Base-by-base conservation (phyloP, 2,113 vertebrate species). In the Oreochromis tanganicae region DNA sequence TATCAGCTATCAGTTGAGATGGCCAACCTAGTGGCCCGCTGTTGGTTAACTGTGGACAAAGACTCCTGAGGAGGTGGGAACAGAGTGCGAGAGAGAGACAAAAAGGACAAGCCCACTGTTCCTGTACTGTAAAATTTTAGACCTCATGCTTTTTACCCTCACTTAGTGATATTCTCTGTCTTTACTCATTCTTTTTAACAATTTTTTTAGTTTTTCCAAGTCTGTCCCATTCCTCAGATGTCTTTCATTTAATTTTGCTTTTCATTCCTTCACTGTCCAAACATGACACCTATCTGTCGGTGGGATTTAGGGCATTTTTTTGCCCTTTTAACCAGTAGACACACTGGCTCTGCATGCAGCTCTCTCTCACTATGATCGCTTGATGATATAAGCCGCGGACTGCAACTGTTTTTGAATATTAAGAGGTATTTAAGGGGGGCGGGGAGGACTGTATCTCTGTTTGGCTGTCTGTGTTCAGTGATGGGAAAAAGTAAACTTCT, bases 51-150 rank as follows among this genome's bases (percentile, higher is more conserved):
- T 94, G 91, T 94, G 95, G 94, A 94, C 85, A 80, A 85, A 90
- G 94, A 96, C 94, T 94, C 92, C 93, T 96, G 93, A 93, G 96
- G 92, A 90, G 66, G 87, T 91, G 94, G 92, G 91, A 93, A 88
- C 57, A 71, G 89, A 94, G 80, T 85, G 83, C 82, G 80, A 96
- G 89, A 87, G 78, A 88, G 75, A 90, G 80, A 86, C 27, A 83
- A 80, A 92, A 93, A 92, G 89, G 94, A 94, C 94, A 93, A 85
- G 92, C 92, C 92, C 91, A 94, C 91, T 90, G 92, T 95, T 96
- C 93, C 87, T 92, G 95, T 96, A 96, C 96, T 96, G 94, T 95
- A 95, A 95, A 91, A 91, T 94, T 78, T 92, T 91, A 91, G 73
- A 95, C 90, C 90, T 93, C 89, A 92, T 88, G 71, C 89, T 92